phyloP scores from a whole-genome alignment of 2,797 vertebrate species.

The Galaxias olidus region DNA sequence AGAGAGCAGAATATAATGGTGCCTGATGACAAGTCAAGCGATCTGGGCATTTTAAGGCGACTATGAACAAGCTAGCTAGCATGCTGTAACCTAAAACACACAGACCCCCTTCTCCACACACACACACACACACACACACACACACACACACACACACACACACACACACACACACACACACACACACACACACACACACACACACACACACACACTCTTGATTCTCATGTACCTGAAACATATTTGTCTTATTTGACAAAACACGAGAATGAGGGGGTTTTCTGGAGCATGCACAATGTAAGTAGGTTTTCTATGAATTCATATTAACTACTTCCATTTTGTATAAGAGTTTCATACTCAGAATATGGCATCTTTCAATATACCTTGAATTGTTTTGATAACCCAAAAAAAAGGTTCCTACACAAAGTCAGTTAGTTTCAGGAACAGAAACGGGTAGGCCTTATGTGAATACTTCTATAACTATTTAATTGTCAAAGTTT shows the following conservation, averaged over 20 bases:
- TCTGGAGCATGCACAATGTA: neutral
- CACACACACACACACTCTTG: slow-evolving; percentile 19
- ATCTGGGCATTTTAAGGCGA: slow-evolving; percentile 35
- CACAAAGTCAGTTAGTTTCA: neutral
- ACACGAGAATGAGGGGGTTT: slow-evolving; percentile 33
- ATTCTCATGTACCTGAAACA: slow-evolving; percentile 25
- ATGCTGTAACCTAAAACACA: slow-evolving; percentile 57
- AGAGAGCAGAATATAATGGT: slow-evolving; percentile 51
- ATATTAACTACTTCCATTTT: slow-evolving; percentile 46
- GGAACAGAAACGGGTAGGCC: no score
- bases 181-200: slow-evolving; percentile 16
- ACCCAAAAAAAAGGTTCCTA: slow-evolving; percentile 27
- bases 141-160: slow-evolving; percentile 1
- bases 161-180: slow-evolving; percentile 6
- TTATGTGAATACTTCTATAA: no score
- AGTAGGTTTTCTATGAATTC: slow-evolving; percentile 58
- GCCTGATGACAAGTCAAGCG: slow-evolving; percentile 60
- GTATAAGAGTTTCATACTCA: slow-evolving; percentile 60
- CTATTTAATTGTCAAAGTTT: no score
- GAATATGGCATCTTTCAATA: slow-evolving; percentile 44
- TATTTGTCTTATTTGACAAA: slow-evolving; percentile 48
- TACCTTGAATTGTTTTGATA: slow-evolving; percentile 29
- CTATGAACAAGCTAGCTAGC: slow-evolving; percentile 15
- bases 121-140: neutral
- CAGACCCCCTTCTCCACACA: slow-evolving; percentile 8